Conservation (phyloP, 2,888 invertebrate genomes). For the Parnassius mnemosyne region DNA sequence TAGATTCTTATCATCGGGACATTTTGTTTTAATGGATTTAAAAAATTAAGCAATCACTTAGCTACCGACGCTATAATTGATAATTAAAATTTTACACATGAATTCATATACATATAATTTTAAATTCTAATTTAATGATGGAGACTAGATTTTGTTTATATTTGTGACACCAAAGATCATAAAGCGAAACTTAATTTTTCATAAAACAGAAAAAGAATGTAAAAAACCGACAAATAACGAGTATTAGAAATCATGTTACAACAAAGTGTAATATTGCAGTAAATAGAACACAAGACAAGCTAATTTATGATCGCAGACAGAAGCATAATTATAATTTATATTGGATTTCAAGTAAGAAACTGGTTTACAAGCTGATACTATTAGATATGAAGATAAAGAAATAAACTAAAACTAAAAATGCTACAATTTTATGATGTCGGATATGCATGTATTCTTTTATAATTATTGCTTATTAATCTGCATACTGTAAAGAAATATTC, state of each 20-base stretch:
- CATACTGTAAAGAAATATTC: no score
- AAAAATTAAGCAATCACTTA: no score
- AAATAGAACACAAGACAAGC: constrained; percentile 18
- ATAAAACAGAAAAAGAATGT: no score
- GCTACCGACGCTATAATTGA: no score
- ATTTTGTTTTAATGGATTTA: no score
- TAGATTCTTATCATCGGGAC: no score
- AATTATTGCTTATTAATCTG: no score
- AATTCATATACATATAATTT: no score
- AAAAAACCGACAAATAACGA: background rate
- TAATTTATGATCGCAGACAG: constrained; percentile 21
- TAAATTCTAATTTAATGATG: no score
- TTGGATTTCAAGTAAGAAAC: constrained; percentile 7
- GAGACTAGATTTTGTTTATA: no score
- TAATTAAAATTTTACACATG: no score
- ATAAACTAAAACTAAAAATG: background rate
- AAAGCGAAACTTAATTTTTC: background rate
- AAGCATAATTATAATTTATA: constrained; percentile 21
- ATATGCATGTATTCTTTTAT: no score
- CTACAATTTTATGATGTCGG: background rate
- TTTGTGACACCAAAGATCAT: background rate
- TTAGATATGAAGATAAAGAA: constrained; percentile 16
- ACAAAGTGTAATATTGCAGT: background rate
- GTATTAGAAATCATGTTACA: background rate
- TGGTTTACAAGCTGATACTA: constrained; percentile 10